Conservation (phyloP, 2,888 invertebrate genomes). For the Drosophila vallismaia region DNA sequence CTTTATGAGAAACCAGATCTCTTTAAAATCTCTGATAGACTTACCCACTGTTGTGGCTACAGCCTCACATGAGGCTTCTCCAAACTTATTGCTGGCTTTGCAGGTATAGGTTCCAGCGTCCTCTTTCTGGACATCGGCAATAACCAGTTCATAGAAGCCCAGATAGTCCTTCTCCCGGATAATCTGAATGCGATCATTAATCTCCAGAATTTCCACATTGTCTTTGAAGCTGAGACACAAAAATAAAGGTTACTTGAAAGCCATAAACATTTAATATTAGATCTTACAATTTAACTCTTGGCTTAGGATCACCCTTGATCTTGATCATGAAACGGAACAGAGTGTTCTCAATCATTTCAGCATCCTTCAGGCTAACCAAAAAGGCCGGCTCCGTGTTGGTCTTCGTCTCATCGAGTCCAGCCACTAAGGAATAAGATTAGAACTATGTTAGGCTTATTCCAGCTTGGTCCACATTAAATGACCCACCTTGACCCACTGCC, state of each 20-base stretch:
- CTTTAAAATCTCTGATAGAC: slow-evolving; percentile 16
- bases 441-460: too few species aligned
- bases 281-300: slow-evolving; percentile 94
- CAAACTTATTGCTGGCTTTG: slow-evolving; percentile 91
- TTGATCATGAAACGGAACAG: slow-evolving; percentile 95
- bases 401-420: slow-evolving; percentile 89
- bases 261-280: not conserved
- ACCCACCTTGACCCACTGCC: slow-evolving; percentile 91
- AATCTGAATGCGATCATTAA: slow-evolving; percentile 88
- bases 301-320: slow-evolving; percentile 94
- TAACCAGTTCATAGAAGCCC: slow-evolving; percentile 94
- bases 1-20: not conserved
- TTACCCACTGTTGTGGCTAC: slow-evolving; percentile 91
- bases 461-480: not conserved
- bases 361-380: slow-evolving; percentile 92
- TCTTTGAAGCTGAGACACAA: slow-evolving; percentile 89
- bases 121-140: slow-evolving; percentile 89
- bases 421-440: slow-evolving; percentile 47
- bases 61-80: slow-evolving; percentile 90
- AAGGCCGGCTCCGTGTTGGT: slow-evolving; percentile 93
- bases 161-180: slow-evolving; percentile 90
- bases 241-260: accelerated
- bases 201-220: slow-evolving; percentile 88
- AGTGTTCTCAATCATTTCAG: slow-evolving; percentile 93
- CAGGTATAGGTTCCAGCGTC: slow-evolving; percentile 95